Percentiles rank a stretch among this genome's conserved stretches.
phyloP scores from a whole-genome alignment of 2,113 vertebrate species.

The Herpetotheres cachinnans region DNA sequence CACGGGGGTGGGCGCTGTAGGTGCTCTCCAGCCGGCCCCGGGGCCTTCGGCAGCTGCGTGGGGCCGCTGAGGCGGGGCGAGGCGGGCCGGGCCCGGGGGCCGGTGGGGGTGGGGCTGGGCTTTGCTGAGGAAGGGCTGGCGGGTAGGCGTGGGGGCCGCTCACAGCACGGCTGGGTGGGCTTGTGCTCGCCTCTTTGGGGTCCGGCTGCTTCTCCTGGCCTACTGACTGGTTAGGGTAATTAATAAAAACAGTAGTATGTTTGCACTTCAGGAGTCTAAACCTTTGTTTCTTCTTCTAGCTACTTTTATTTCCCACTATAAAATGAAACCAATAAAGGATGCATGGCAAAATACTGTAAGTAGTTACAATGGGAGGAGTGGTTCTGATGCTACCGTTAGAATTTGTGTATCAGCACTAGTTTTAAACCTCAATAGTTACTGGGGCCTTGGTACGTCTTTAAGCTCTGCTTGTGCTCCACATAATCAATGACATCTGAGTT shows the following conservation, averaged over 20 bases:
- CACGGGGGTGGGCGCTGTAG: fast-evolving
- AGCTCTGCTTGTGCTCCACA: neutral
- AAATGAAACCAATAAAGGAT: neutral
- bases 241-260: fast-evolving
- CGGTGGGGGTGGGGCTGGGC: neutral
- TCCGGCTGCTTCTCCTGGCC: neutral
- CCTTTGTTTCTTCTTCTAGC: neutral
- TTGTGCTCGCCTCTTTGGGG: fast-evolving
- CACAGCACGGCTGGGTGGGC: too few species aligned
- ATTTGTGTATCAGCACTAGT: neutral
- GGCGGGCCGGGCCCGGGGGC: fast-evolving
- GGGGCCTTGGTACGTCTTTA: neutral
- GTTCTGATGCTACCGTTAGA: neutral
- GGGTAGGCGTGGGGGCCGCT: neutral
- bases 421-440: neutral
- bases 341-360: neutral
- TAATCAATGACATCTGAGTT: neutral
- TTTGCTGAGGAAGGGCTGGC: fast-evolving
- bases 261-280: neutral
- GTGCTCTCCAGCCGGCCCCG: fast-evolving
- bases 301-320: neutral
- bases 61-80: neutral
- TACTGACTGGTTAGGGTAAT: neutral
- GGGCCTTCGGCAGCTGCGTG: fast-evolving
- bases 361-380: fast-evolving